Conservation (phyloP, 1,140 invertebrate genomes). For the Plodia interpunctella region DNA sequence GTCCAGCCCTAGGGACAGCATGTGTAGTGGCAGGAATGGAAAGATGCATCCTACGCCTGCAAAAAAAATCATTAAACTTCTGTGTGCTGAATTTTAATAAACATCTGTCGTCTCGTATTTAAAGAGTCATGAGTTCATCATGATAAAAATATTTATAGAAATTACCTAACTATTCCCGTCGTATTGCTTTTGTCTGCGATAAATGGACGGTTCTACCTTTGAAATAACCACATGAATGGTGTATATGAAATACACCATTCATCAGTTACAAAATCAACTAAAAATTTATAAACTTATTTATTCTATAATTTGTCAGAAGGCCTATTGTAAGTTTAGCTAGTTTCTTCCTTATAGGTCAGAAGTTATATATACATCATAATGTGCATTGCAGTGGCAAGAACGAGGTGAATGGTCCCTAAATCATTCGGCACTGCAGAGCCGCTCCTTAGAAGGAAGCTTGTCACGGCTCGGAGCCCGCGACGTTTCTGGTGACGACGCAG, state of each 20-base stretch:
- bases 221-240: no score
- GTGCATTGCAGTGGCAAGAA: conserved; percentile 23
- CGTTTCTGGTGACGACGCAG: neutral
- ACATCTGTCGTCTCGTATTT: neutral
- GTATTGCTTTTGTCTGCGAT: neutral
- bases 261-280: no score
- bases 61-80: conserved; percentile 29
- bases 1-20: conserved; percentile 82
- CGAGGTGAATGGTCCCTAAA: conserved; percentile 64
- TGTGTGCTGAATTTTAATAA: neutral
- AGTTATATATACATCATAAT: neutral
- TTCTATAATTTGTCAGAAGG: no score
- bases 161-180: no score
- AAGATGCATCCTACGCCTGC: conserved; percentile 86
- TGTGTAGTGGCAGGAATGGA: conserved; percentile 86
- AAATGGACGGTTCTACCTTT: no score
- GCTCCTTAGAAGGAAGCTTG: conserved; percentile 62
- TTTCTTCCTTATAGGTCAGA: neutral
- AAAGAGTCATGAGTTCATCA: conserved; percentile 2
- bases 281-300: no score
- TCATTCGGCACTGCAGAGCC: conserved; percentile 38
- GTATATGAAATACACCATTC: no score
- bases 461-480: conserved; percentile 19
- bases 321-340: no score
- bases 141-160: conserved; percentile 7